Base-by-base conservation (phyloP, 2,113 vertebrate species). In the Rhombomys opimus region DNA sequence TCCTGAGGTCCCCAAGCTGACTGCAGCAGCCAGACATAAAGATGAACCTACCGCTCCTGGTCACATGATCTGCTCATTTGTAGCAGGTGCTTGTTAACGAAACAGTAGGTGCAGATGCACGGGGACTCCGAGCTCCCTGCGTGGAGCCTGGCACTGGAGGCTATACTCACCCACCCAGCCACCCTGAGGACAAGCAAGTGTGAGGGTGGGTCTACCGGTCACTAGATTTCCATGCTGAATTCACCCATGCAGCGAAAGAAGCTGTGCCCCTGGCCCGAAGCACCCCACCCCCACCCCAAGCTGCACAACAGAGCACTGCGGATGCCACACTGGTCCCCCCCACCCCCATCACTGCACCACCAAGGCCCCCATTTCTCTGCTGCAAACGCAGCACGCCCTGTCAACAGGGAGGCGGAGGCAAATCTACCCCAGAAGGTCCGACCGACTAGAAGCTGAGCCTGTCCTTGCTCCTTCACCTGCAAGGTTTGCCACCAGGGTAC, bases 1-100 rank as follows among this genome's bases (percentile, higher is more conserved):
- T 75, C 59, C 63, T 0, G 8, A 77, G 38, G 46, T 87, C 82
- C 52, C 73, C 10, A 15, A 35, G 72, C 52, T 13, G 35, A 50
- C 46, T 67, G 84, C 82, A 63, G 59, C 88, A 89, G 65, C 41
- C 68, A 91, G 87, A 80, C 80, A 63, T 61, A 68, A 92, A 38
- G 84, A 82, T 6, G 68, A 77, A 89, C 94, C 72, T 78, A 41
- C 80, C 67, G 92, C 78, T 63, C 10, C 59, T 27, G 13, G 57
- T 85, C 96, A 93, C 70, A 11, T 89, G 93, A 89, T 15, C 77
- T 63, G 89, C 35, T 75, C 32, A 35, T 72, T n/a, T 14, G 12
- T 10, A 63, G 89, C n/a, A 0, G 61, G 84, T 72, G 87, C 89
- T 72, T 63, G 70, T 50, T 72, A 54, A 30, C 75, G 13, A 59